phyloP scores from a whole-genome alignment of 2,888 invertebrate species.

The Drosophila acutilabella region DNA sequence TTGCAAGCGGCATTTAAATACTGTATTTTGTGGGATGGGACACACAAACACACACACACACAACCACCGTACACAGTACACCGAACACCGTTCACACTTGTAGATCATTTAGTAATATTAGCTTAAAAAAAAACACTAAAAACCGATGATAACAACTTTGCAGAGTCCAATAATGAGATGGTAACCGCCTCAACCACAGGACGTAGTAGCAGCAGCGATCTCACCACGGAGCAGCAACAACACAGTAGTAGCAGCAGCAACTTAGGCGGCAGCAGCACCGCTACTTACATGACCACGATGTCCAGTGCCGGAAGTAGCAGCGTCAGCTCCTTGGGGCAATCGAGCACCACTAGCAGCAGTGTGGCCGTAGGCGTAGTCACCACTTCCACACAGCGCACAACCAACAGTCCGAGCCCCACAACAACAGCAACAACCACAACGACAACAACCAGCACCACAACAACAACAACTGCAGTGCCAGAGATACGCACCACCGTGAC shows the following conservation, averaged over 20 bases:
- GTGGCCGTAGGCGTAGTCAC: constrained; percentile 15
- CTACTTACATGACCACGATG: constrained; percentile 69
- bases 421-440: constrained; percentile 63
- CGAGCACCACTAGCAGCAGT: constrained; percentile 53
- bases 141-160: constrained; percentile 67
- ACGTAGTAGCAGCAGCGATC: constrained; percentile 58
- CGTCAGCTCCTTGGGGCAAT: constrained; percentile 46
- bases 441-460: constrained; percentile 77
- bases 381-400: constrained; percentile 62
- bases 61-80: background rate
- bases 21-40: constrained; percentile 39
- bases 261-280: constrained; percentile 64
- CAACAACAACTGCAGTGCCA: constrained; percentile 72
- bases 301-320: constrained; percentile 56
- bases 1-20: constrained; percentile 26
- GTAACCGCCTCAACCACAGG: constrained; percentile 77
- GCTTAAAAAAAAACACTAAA: constrained; percentile 49
- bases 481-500: constrained; percentile 82
- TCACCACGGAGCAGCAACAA: constrained; percentile 86
- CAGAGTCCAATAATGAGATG: constrained; percentile 80
- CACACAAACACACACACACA: constrained; percentile 21
- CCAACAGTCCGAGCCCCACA: constrained; percentile 38
- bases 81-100: constrained; percentile 22
- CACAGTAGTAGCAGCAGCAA: constrained; percentile 84
- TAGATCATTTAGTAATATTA: constrained; percentile 11